phyloP scores from a whole-genome alignment of 2,888 invertebrate species.

The Hetaerina titia region DNA sequence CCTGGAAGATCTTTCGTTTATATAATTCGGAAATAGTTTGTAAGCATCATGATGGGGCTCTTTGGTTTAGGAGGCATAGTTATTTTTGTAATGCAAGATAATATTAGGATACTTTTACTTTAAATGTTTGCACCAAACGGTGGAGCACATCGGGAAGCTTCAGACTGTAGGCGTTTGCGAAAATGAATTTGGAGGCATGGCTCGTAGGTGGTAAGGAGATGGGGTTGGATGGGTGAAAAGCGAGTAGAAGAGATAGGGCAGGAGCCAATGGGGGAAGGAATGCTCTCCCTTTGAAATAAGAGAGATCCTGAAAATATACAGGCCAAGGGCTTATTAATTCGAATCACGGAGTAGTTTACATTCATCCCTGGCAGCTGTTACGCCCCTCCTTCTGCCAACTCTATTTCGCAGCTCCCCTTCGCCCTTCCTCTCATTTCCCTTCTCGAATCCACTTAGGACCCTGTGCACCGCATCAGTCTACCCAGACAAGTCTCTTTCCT shows the following conservation, averaged over 20 bases:
- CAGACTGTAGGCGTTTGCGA: too few species aligned
- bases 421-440: too few species aligned
- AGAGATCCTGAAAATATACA: neutral
- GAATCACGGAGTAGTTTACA: conserved; percentile 61
- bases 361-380: conserved; percentile 58
- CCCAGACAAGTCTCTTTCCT: neutral
- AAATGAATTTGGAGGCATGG: too few species aligned
- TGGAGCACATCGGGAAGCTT: too few species aligned
- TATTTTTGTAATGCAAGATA: too few species aligned
- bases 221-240: neutral
- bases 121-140: too few species aligned
- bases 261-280: neutral
- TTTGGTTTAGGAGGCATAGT: too few species aligned
- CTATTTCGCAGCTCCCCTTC: neutral
- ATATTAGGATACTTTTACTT: too few species aligned
- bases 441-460: neutral
- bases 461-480: neutral
- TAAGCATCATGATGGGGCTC: too few species aligned
- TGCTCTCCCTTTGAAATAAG: neutral
- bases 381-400: neutral
- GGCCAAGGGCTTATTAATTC: conserved; percentile 46
- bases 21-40: too few species aligned
- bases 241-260: neutral
- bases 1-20: too few species aligned
- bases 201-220: neutral